These are phyloP conservation scores for Scolanthus callimorphus DNA, from an alignment of 92 coral and sea anemone species.

Conservation along the genomic window DNA sequence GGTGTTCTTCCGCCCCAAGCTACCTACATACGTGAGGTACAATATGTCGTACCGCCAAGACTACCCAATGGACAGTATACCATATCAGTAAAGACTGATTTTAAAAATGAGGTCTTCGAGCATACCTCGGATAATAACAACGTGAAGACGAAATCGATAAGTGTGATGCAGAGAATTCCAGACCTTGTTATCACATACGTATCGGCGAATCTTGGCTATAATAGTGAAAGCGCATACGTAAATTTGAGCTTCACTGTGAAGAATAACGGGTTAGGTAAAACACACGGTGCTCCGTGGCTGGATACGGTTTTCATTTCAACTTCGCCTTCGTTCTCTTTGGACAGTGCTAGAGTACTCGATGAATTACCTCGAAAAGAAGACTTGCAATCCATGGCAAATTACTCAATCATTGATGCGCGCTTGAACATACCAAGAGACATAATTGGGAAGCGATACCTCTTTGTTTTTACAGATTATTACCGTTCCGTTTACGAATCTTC, in stretches of 20 bases:
- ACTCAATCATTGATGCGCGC: conserved; percentile 15
- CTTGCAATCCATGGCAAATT: conserved; percentile 20
- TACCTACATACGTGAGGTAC: conserved; percentile 31
- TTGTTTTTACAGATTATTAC: conserved; percentile 40
- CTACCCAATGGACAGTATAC: conserved; percentile 48
- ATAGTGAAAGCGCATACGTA: conserved; percentile 23
- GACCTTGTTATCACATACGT: conserved; percentile 43
- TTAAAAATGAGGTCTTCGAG: conserved; percentile 52
- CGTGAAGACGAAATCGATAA: conserved; percentile 22
- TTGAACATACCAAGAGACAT: conserved; percentile 39
- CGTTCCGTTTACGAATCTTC: conserved; percentile 30
- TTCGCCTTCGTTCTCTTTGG: conserved; percentile 4
- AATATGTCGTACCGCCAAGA: conserved; percentile 29
- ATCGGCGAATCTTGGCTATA: conserved; percentile 11
- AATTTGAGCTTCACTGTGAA: conserved; percentile 37
- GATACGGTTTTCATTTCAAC: conserved; percentile 44
- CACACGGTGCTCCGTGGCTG: conserved; percentile 55
- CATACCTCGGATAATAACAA: conserved; percentile 42
- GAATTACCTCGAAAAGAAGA: conserved; percentile 25
- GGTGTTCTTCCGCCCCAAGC: conserved; percentile 48
- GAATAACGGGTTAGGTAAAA: conserved; percentile 52
- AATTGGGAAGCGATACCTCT: conserved; percentile 34
- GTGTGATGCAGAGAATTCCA: conserved; percentile 44
- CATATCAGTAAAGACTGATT: conserved; percentile 54
- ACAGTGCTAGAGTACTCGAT: conserved; percentile 20